phyloP scores from a whole-genome alignment of 2,797 vertebrate species.

The Discoglossus pictus region DNA sequence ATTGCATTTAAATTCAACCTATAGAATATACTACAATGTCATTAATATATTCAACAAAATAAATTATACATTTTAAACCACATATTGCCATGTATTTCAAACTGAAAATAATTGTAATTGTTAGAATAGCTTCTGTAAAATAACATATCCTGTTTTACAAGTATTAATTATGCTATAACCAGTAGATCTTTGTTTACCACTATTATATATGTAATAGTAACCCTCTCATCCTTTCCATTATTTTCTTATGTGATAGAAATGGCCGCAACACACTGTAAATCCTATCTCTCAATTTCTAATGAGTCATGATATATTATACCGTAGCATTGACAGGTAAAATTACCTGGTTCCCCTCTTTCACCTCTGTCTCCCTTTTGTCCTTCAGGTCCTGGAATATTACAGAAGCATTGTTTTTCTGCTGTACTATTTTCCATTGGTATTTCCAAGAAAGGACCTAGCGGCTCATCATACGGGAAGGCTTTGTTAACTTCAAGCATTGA shows the following conservation, averaged over 20 bases:
- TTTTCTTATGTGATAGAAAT: constrained; percentile 27
- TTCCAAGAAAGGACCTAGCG: constrained; percentile 47
- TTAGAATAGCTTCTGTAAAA: too few relatives aligned
- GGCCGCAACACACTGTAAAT: constrained; percentile 22
- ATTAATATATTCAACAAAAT: too few relatives aligned
- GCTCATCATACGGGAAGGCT: not conserved
- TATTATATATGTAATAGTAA: not conserved
- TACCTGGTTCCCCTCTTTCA: constrained; percentile 50
- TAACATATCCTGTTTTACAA: too few relatives aligned
- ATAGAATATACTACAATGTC: too few relatives aligned
- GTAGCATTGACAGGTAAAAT: constrained; percentile 51
- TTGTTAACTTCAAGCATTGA: constrained; percentile 15
- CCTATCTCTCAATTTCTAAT: constrained; percentile 33
- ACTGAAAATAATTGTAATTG: too few relatives aligned
- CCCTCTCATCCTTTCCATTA: not conserved
- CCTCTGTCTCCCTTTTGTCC: constrained; percentile 55
- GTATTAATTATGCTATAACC: too few relatives aligned
- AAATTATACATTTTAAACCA: too few relatives aligned
- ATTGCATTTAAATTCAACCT: too few relatives aligned
- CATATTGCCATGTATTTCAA: too few relatives aligned
- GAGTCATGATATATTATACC: constrained; percentile 34
- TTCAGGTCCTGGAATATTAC: constrained; percentile 36
- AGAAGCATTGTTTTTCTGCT: constrained; percentile 41
- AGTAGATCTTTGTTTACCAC: not conserved
- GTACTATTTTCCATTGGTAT: constrained; percentile 41